Evolutionary conservation across 35 echinoderm and acorn worm genomes (phyloP).

Genomic region (Hemicentrotus pulcherrimus): DNA sequence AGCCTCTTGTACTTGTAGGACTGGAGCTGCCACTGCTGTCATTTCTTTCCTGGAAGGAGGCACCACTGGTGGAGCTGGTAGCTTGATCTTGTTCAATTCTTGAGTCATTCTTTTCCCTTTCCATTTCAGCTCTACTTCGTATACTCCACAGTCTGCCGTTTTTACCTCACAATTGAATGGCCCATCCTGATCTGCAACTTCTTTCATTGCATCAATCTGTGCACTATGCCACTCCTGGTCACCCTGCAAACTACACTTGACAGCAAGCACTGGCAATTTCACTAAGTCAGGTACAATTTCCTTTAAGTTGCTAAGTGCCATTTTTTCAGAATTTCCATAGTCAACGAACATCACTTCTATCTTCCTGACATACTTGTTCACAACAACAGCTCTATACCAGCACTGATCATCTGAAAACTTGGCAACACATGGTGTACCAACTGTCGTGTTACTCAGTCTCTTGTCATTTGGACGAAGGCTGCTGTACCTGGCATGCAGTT

Average conservation of each 20-base stretch:
- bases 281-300: slow-evolving; percentile 67
- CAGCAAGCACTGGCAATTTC: slow-evolving; percentile 74
- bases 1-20: neutral
- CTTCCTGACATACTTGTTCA: slow-evolving; percentile 54
- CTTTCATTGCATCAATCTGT: slow-evolving; percentile 56
- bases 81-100: slow-evolving; percentile 58
- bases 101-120: slow-evolving; percentile 57
- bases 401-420: slow-evolving; percentile 88
- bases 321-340: slow-evolving; percentile 72
- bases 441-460: slow-evolving; percentile 38
- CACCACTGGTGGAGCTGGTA: neutral
- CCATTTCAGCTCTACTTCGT: slow-evolving; percentile 72
- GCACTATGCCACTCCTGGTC: slow-evolving; percentile 46
- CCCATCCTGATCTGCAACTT: slow-evolving; percentile 58
- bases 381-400: slow-evolving; percentile 88
- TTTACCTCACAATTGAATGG: slow-evolving; percentile 62
- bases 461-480: slow-evolving; percentile 25
- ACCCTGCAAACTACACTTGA: slow-evolving; percentile 77
- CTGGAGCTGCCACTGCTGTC: neutral
- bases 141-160: slow-evolving; percentile 60
- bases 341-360: slow-evolving; percentile 69
- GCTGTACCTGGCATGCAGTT: slow-evolving; percentile 52
- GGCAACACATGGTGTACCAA: slow-evolving; percentile 77
- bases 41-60: neutral
- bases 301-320: slow-evolving; percentile 52